These are phyloP conservation scores for Pterocles orientalis DNA, from an alignment of 2,113 vertebrate genomes.

Conservation along the genomic window DNA sequence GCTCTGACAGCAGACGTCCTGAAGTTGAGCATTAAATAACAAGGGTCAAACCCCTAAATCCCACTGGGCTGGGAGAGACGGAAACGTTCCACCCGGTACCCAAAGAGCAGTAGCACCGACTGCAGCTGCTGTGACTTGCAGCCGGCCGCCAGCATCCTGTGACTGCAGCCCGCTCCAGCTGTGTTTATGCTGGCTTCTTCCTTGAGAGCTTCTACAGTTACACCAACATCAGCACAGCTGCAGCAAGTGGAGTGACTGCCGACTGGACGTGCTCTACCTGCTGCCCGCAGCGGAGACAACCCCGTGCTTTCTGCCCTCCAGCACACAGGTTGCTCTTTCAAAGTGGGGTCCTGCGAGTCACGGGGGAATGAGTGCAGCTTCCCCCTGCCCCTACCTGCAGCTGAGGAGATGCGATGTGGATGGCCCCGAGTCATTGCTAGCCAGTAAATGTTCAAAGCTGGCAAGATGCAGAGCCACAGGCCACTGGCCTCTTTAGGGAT, in stretches of 20 bases:
- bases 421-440: not conserved
- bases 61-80: not conserved
- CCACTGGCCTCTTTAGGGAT: not conserved
- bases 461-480: slow-evolving; percentile 3
- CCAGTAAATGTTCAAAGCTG: not conserved
- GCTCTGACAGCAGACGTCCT: slow-evolving; percentile 23
- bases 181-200: slow-evolving; percentile 53
- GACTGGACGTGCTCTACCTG: not conserved
- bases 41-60: not conserved
- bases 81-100: not conserved
- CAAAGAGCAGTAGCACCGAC: not conserved
- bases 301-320: fast-evolving
- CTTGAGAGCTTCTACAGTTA: slow-evolving; percentile 35
- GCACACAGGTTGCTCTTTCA: not conserved
- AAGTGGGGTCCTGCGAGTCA: not conserved
- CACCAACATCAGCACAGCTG: not conserved
- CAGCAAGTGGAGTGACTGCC: fast-evolving
- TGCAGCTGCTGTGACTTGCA: not conserved
- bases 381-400: not conserved
- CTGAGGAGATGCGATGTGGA: fast-evolving
- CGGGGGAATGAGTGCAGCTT: not conserved
- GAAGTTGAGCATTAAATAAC: slow-evolving; percentile 10
- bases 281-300: not conserved
- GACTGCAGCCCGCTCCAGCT: slow-evolving; percentile 20
- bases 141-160: not conserved